Evolutionary conservation across 1,140 invertebrate genomes (phyloP), one percentile per base, ranked within the genome.

Genomic region (Holotrichia oblita): DNA sequence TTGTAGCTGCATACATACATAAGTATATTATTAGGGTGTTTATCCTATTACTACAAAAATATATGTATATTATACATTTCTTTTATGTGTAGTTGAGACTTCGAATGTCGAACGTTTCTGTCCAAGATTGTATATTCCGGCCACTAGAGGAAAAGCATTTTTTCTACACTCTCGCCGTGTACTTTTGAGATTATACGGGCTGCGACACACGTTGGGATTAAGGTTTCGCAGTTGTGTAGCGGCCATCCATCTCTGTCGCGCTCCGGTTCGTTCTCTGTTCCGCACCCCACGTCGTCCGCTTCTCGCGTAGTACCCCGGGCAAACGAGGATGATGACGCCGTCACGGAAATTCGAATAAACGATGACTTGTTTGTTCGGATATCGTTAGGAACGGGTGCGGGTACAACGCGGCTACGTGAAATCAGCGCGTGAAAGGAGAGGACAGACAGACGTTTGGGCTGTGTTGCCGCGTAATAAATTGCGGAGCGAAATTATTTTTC

Each of bases 291-390:
- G 61, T 24, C 61, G 61, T 69, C 61, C 61, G 61, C 22, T 27
- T 34, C 27, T 34, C 27, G 61, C 44, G 44, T 34, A 34, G 27
- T 34, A 34, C 22, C 61, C 61, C 61, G 61, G 61, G 61, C 61
- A 69, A 69, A 69, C 61, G 61, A 69, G 61, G 61, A 69, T 69
- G 61, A 69, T 69, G 61, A 69, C 61, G 61, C 61, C 61, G 61
- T 69, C 61, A 69, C 61, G 61, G 61, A 69, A 69, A 69, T 69
- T 69, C 61, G 61, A 69, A 69, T 69, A 69, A 69, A 22, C 61
- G 61, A 69, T 69, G 61, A 69, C 61, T 69, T 69, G 61, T 69
- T 69, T 69, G 61, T 69, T 69, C 61, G 61, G 61, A 69, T 69
- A 69, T 69, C 61, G 61, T 69, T 69, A 69, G 61, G 61, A 69